These are phyloP conservation scores for Andricus grossulariae DNA, from an alignment of 1,140 invertebrate species.

Conservation along the genomic window DNA sequence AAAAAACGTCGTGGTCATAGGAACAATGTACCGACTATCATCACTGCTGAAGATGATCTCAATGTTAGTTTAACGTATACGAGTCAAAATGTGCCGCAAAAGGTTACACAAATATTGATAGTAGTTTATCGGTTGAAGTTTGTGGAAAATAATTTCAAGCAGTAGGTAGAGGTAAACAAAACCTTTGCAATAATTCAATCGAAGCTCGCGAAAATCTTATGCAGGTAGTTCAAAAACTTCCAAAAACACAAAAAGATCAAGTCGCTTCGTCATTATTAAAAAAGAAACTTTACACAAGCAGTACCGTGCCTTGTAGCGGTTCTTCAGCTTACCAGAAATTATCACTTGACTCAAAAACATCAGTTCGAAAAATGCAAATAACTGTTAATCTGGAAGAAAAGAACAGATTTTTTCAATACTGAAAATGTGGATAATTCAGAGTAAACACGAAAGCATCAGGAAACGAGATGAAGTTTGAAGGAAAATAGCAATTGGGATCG, in stretches of 20 bases:
- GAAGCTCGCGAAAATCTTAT: not conserved
- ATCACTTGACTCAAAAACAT: conserved; percentile 1
- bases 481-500: too few species aligned
- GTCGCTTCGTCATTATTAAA: not conserved
- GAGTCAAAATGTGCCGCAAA: too few species aligned
- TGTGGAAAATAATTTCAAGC: not conserved
- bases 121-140: not conserved
- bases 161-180: not conserved
- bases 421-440: too few species aligned
- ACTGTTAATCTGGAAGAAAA: too few species aligned
- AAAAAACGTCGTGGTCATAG: conserved; percentile 9
- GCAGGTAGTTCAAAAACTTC: not conserved
- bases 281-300: not conserved
- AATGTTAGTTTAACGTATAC: not conserved
- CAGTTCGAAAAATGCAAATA: too few species aligned
- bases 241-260: not conserved
- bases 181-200: not conserved
- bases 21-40: not conserved
- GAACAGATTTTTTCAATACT: too few species aligned
- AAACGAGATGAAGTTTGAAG: too few species aligned
- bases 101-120: not conserved
- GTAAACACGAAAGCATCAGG: too few species aligned
- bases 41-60: not conserved
- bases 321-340: not conserved
- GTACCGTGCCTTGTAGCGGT: too few species aligned